phyloP scores from a whole-genome alignment of 64 coral and sea anemone genomes.

The Actinia tenebrosa region DNA sequence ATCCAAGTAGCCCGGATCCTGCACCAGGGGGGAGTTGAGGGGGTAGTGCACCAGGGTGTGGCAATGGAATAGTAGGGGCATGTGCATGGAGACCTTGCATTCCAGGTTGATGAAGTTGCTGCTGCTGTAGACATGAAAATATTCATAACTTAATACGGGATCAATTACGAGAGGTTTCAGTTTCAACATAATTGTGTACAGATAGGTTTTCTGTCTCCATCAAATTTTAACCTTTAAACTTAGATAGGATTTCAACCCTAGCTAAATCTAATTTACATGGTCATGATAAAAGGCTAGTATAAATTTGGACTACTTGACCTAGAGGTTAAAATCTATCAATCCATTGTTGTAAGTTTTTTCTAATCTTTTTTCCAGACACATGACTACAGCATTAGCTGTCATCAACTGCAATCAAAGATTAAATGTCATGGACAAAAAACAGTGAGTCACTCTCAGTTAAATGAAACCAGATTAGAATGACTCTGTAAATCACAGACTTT shows the following conservation, averaged over 20 bases:
- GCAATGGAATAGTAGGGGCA: slow-evolving; percentile 84
- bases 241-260: not conserved
- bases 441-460: not conserved
- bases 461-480: not conserved
- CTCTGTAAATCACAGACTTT: not conserved
- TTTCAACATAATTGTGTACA: not conserved
- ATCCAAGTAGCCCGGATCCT: slow-evolving; percentile 68
- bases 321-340: slow-evolving; percentile 18
- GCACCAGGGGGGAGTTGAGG: slow-evolving; percentile 88
- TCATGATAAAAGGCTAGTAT: not conserved
- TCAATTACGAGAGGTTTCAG: not conserved
- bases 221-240: not conserved
- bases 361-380: slow-evolving; percentile 4
- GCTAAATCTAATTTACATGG: slow-evolving; percentile 1
- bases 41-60: slow-evolving; percentile 87
- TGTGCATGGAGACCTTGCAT: slow-evolving; percentile 91
- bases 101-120: slow-evolving; percentile 90
- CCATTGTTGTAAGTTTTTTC: not conserved
- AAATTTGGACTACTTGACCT: slow-evolving; percentile 22
- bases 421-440: slow-evolving; percentile 5
- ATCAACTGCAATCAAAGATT: not conserved
- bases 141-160: not conserved
- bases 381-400: not conserved
- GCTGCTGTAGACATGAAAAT: slow-evolving; percentile 59
- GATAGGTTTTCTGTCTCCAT: not conserved